phyloP scores from a whole-genome alignment of 2,888 invertebrate species.

The Rhimphoctona megacephalus region DNA sequence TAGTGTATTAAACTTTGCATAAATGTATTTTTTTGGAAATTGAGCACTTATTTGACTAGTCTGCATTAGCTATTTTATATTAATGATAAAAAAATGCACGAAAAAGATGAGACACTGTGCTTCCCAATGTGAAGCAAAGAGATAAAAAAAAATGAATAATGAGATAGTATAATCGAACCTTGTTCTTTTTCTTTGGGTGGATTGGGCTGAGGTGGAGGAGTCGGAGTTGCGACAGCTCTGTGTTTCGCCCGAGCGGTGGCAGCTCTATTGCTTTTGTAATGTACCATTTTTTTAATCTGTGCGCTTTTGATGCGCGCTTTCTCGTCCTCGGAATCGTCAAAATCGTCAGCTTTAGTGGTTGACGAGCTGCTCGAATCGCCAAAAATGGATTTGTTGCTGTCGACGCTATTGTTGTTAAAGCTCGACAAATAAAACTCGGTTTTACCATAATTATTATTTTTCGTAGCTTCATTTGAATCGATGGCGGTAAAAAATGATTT shows the following conservation, averaged over 20 bases:
- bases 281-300: constrained; percentile 84
- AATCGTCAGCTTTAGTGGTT: constrained; percentile 69
- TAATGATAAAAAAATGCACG: too few relatives aligned
- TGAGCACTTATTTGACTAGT: too few relatives aligned
- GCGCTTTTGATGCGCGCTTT: constrained; percentile 79
- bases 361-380: constrained; percentile 80
- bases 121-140: too few relatives aligned
- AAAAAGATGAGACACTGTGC: too few relatives aligned
- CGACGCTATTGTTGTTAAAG: constrained; percentile 74
- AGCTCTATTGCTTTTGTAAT: constrained; percentile 86
- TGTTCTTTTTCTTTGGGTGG: constrained; percentile 90
- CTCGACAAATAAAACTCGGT: constrained; percentile 40
- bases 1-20: too few relatives aligned
- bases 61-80: too few relatives aligned
- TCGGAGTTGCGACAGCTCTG: constrained; percentile 85
- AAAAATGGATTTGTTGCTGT: constrained; percentile 79
- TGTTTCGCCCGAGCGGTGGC: constrained; percentile 88
- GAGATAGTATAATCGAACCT: constrained; percentile 84
- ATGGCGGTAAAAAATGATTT: constrained; percentile 59
- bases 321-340: constrained; percentile 75
- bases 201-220: constrained; percentile 86
- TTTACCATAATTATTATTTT: constrained; percentile 56
- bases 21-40: too few relatives aligned
- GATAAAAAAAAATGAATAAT: neutral
- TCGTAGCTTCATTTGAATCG: constrained; percentile 21